Evolutionary conservation across 2,888 invertebrate genomes (phyloP), one percentile per base, ranked within the genome.

Genomic region (Callimorpha dominula): DNA sequence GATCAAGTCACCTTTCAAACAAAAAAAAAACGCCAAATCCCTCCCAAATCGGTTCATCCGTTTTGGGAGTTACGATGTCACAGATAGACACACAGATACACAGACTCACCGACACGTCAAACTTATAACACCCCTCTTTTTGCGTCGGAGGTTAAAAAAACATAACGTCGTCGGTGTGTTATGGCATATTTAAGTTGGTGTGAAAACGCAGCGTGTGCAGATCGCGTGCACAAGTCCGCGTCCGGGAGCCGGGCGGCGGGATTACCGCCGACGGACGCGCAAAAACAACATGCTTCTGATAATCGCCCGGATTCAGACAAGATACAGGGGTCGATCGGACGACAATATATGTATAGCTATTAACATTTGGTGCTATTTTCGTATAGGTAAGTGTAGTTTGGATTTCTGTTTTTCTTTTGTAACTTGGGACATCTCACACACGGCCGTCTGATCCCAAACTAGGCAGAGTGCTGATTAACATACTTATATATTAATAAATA

Each of bases 261-360:
- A 85, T 86, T 84, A 81, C 77, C 64, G 78, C 81, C 83, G 79
- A 83, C 81, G 81, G 79, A 80, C 84, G 76, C 83, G 81, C 79
- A 82, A 84, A 87, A 89, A 89, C 87, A 88, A 89, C 88, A 89
- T 78, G 83, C 79, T 80, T 43, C 70, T 68, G 66, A 78, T 86
- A 79, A 87, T 81, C 79, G 74, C 74, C 65, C 52, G 80, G 85
- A 86, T 85, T 78, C 81, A 78, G 73, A 75, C 78, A 78, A 81
- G 85, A 85, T 78, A 78, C 64, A 79, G 72, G 77, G 74, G 60
- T 70, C 57, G 69, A 42, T 20, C 31, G 43, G 43, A 54, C 20
- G 15, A 46, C 6, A 64, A 9, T 57, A 60, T 64, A 63, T 5
- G 57, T 20, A 11, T 20, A 12, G 20, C 20, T 57, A 14, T 60